Base-by-base conservation (phyloP, 2,797 vertebrate genomes). In the Myiotriccus ornatus region DNA sequence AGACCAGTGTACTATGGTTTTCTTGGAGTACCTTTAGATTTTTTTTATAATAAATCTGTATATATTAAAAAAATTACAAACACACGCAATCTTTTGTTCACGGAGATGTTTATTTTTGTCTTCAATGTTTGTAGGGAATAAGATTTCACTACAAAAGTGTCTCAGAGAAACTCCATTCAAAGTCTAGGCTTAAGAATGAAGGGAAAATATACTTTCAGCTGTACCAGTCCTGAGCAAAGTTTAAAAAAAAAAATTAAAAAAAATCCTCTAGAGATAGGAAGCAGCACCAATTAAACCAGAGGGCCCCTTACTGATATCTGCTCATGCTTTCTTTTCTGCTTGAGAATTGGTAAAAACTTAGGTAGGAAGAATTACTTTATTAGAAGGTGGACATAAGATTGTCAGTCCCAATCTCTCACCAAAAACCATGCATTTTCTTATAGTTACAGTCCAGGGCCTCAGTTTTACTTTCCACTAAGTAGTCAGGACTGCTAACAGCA, bases 131-230 rank as follows among this genome's bases (percentile, higher is more conserved):
- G 93, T 88, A 96, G 95, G 95, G 95, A 97, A 96, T 95, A 96
- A 12, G 83, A 90, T 95, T 95, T 96, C 94, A 94, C 95, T 97
- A 97, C 93, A 97, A 97, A 97, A 96, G 89, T 96, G 91, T 94
- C 94, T 97, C 95, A 94, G 94, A 97, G 95, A 96, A 97, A 97
- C 94, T 96, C 94, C 96, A 97, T 97, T 96, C 94, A 95, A 97
- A 96, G 86, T 95, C 93, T 95, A 96, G 85, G 49, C 94, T 94
- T 96, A 96, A 94, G 95, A 96, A 96, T 94, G 85, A 96, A 95
- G 94, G 95, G 94, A 95, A 96, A 94, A 96, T 96, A 95, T 87
- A 96, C 94, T 96, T 97, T 97, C 96, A 94, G 87, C 95, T 94
- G 95, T 97, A 96, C 95, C 94, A 96, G 94, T 96, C 95, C 96